phyloP scores from a whole-genome alignment of 2,888 invertebrate species.

The Hirtodrosophila trivittata region DNA sequence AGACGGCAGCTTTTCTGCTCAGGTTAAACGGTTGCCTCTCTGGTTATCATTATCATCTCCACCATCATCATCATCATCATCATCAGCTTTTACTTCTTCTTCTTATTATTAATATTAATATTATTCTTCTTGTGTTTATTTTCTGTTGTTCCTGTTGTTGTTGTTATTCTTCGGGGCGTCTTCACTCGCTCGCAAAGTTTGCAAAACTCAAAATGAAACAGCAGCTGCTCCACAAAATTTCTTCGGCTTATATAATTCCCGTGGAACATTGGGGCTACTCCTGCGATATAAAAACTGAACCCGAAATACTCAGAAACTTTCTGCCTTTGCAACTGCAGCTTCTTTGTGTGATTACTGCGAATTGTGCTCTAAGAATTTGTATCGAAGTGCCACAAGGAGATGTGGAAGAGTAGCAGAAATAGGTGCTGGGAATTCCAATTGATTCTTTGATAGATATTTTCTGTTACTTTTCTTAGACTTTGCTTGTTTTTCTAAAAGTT shows the following conservation, averaged over 20 bases:
- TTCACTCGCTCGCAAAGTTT: constrained; percentile 26
- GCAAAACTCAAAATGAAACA: constrained; percentile 14
- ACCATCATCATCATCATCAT: constrained; percentile 29
- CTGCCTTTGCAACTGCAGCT: too few species aligned
- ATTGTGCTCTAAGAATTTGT: too few species aligned
- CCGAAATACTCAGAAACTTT: too few species aligned
- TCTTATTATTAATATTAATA: constrained; percentile 1
- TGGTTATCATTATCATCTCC: constrained; percentile 27
- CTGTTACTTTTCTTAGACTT: too few species aligned
- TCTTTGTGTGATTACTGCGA: too few species aligned
- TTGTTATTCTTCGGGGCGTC: constrained; percentile 22
- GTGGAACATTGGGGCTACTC: too few species aligned
- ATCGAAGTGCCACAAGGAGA: too few species aligned
- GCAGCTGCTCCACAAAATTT: constrained; percentile 19
- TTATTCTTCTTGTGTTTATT: neutral
- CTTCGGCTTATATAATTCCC: neutral
- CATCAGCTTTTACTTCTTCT: constrained; percentile 10
- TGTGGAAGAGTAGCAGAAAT: too few species aligned
- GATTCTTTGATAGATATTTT: too few species aligned
- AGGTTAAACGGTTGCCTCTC: constrained; percentile 47
- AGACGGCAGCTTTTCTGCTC: constrained; percentile 25
- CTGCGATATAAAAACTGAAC: too few species aligned
- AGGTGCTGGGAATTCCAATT: too few species aligned
- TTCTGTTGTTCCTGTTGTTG: constrained; percentile 11
- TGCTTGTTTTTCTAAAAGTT: neutral